A percentile compares a stretch with the other conserved stretches of the same genome.
Evolutionary conservation across 2,797 vertebrate genomes (phyloP).

Genomic region (Rhinogobio ventralis): DNA sequence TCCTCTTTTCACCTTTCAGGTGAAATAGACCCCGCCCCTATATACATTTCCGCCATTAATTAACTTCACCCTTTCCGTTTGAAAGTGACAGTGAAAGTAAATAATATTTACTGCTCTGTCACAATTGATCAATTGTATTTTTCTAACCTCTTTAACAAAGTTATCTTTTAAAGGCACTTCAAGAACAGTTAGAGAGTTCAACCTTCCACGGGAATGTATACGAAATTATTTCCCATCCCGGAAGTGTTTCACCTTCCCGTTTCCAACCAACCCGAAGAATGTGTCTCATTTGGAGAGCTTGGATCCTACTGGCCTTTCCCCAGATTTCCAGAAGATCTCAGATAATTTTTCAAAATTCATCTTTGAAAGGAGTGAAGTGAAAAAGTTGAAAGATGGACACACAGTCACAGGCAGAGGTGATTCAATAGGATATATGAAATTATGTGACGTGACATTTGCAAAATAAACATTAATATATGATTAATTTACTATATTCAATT

Average conservation of each 20-base stretch:
- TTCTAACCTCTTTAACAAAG: background rate
- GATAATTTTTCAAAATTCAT: constrained; percentile 56
- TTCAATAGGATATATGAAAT: too few species aligned
- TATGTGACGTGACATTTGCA: background rate
- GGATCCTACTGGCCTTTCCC: constrained; percentile 45
- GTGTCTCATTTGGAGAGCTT: constrained; percentile 58
- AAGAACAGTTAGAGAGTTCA: constrained; percentile 52
- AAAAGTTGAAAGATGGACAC: constrained; percentile 64
- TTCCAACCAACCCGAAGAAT: constrained; percentile 58
- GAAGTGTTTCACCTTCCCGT: constrained; percentile 72
- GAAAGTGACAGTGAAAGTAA: too few species aligned
- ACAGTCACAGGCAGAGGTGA: constrained; percentile 15
- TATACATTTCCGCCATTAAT: too few species aligned
- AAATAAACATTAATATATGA: background rate
- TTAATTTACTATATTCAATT: background rate
- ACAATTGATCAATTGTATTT: background rate
- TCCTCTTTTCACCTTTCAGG: too few species aligned
- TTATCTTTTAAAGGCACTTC: constrained; percentile 40
- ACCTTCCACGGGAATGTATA: constrained; percentile 70
- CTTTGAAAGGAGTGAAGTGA: constrained; percentile 54
- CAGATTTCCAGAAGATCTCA: constrained; percentile 47
- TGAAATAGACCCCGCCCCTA: too few species aligned
- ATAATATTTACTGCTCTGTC: too few species aligned
- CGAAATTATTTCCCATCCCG: constrained; percentile 69
- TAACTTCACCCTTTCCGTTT: too few species aligned